phyloP scores from a whole-genome alignment of 2,888 invertebrate genomes.

The Athalia circularis region DNA sequence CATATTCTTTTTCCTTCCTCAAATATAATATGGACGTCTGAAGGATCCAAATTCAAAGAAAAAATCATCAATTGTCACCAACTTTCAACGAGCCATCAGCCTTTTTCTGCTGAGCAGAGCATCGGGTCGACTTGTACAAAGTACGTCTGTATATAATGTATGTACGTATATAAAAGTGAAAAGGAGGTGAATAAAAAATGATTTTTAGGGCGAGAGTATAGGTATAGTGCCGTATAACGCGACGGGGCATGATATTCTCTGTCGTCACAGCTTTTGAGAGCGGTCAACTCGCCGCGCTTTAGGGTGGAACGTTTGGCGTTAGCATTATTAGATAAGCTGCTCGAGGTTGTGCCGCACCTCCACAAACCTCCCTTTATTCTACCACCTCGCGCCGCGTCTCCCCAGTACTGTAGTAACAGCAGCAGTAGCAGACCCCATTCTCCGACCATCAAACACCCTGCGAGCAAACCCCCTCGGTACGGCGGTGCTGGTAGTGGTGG shows the following conservation, averaged over 20 bases:
- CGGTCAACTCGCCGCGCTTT: slow-evolving; percentile 60
- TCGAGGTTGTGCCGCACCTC: slow-evolving; percentile 20
- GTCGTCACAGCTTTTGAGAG: slow-evolving; percentile 65
- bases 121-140: no score
- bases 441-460: slow-evolving; percentile 19
- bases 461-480: slow-evolving; percentile 14
- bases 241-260: slow-evolving; percentile 51
- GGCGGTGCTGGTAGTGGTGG: slow-evolving; percentile 2
- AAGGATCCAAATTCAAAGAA: neutral
- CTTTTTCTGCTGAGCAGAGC: slow-evolving; percentile 50
- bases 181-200: slow-evolving; percentile 66
- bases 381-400: slow-evolving; percentile 45
- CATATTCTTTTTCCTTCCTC: no score
- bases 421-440: neutral
- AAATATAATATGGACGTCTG: no score
- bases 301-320: slow-evolving; percentile 31
- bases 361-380: slow-evolving; percentile 10
- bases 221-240: no score
- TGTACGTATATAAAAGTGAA: slow-evolving; percentile 61
- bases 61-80: slow-evolving; percentile 3
- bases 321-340: neutral
- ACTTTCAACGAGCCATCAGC: slow-evolving; percentile 47
- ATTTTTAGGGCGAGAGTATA: slow-evolving; percentile 50
- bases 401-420: no score
- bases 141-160: no score